These are phyloP conservation scores for Oryzias dopingdopingensis DNA, from an alignment of 2,797 vertebrate genomes.

Conservation along the genomic window DNA sequence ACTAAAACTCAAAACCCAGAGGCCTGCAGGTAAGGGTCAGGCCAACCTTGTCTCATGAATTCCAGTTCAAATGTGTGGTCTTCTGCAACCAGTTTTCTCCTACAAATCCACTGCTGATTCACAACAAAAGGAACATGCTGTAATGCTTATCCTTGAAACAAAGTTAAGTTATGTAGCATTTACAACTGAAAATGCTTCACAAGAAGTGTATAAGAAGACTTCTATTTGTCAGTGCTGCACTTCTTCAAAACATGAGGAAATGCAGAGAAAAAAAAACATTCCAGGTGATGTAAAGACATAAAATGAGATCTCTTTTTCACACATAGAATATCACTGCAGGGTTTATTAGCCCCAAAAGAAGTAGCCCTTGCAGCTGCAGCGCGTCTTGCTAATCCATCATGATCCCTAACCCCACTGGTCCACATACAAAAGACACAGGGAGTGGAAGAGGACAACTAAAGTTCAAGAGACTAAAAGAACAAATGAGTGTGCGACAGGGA, in stretches of 20 bases:
- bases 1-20: conserved; percentile 55
- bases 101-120: conserved; percentile 17
- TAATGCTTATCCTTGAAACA: conserved; percentile 55
- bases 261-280: conserved; percentile 1
- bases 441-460: conserved; percentile 72
- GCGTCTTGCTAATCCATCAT: conserved; percentile 77
- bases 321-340: conserved; percentile 46
- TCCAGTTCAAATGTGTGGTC: conserved; percentile 37
- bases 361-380: conserved; percentile 71
- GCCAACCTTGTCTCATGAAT: conserved; percentile 47
- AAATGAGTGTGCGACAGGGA: conserved; percentile 60
- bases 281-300: conserved; percentile 22
- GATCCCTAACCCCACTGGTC: conserved; percentile 69
- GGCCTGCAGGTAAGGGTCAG: conserved; percentile 61
- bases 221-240: background rate
- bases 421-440: conserved; percentile 69
- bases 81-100: conserved; percentile 17
- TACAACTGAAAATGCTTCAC: background rate
- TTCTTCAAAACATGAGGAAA: conserved; percentile 1
- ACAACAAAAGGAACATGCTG: conserved; percentile 22
- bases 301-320: conserved; percentile 30
- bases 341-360: conserved; percentile 61
- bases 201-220: background rate
- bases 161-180: conserved; percentile 2
- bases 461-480: conserved; percentile 72